phyloP scores from a whole-genome alignment of 2,888 invertebrate genomes.

The Pocota personata region DNA sequence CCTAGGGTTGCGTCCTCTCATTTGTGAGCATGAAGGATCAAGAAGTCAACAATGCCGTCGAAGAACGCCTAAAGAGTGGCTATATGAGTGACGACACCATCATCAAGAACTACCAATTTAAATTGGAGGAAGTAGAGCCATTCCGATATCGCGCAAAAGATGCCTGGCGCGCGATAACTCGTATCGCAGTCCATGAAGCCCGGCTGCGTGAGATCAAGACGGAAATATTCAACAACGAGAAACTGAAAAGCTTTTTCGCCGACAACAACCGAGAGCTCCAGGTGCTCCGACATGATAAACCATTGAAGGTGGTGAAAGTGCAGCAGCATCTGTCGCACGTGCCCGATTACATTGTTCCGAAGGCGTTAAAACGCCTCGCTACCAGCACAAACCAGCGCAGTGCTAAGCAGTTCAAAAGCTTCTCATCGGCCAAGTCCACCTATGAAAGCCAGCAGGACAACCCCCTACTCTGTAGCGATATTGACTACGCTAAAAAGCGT shows the following conservation, averaged over 20 bases:
- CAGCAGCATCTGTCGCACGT: constrained; percentile 95
- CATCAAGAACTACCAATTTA: constrained; percentile 94
- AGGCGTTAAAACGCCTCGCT: constrained; percentile 88
- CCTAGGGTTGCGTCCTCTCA: constrained; percentile 86
- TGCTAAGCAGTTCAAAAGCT: constrained; percentile 54
- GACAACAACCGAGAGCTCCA: constrained; percentile 95
- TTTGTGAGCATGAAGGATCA: constrained; percentile 93
- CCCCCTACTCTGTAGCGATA: constrained; percentile 80
- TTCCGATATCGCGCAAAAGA: constrained; percentile 97
- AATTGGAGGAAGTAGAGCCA: constrained; percentile 97
- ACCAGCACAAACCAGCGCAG: constrained; percentile 80
- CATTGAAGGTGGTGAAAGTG: constrained; percentile 91
- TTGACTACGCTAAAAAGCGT: constrained; percentile 80
- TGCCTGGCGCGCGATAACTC: constrained; percentile 97
- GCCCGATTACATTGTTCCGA: constrained; percentile 95
- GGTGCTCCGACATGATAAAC: constrained; percentile 92
- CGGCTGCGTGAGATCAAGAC: constrained; percentile 97
- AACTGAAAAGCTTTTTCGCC: constrained; percentile 95
- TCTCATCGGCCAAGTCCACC: constrained; percentile 78
- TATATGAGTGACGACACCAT: constrained; percentile 86
- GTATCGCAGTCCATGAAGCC: constrained; percentile 96
- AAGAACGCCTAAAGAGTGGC: constrained; percentile 88
- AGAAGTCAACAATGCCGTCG: constrained; percentile 88
- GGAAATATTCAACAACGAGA: constrained; percentile 96
- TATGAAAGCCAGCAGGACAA: constrained; percentile 80